Conservation (phyloP, 2,888 invertebrate genomes). For the Gasteruption jaculator region DNA sequence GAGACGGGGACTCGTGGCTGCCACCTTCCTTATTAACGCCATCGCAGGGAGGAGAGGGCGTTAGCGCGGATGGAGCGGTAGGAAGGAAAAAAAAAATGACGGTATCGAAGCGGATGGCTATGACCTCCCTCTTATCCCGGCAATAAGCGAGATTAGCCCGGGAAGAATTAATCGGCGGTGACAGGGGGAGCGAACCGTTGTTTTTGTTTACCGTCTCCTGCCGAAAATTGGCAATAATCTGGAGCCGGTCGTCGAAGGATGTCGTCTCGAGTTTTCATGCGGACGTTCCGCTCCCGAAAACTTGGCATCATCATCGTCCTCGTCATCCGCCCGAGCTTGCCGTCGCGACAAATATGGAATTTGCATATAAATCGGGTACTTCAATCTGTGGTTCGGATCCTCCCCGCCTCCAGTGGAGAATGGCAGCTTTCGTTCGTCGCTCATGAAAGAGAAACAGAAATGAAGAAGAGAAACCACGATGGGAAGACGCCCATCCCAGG, state of each 20-base stretch:
- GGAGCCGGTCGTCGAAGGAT: conserved; percentile 24
- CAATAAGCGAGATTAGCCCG: no score
- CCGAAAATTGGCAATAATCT: no score
- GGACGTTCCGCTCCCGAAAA: no score
- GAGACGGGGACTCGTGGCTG: conserved; percentile 40
- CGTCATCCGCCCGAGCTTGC: conserved; percentile 20
- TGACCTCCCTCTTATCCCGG: no score
- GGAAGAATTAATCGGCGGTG: no score
- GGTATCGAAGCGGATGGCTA: no score
- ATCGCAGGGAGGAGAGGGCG: conserved; percentile 31
- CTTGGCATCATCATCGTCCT: no score
- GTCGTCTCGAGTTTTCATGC: no score
- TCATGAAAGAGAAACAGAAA: conserved; percentile 49
- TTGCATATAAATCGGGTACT: conserved; percentile 67
- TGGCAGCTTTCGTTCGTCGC: conserved; percentile 24
- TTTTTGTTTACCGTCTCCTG: no score
- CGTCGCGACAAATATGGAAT: conserved; percentile 62
- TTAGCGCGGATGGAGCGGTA: neutral
- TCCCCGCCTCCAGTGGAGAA: conserved; percentile 8
- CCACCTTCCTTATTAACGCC: conserved; percentile 48
- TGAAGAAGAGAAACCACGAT: conserved; percentile 42
- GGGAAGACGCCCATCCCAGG: no score
- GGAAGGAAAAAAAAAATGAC: no score
- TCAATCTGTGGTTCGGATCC: conserved; percentile 59
- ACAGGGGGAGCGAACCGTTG: no score